A percentile compares a stretch with the other conserved stretches of the same genome.
Conservation (phyloP, 2,113 vertebrate genomes). For the Psittacula cyanocephala region DNA sequence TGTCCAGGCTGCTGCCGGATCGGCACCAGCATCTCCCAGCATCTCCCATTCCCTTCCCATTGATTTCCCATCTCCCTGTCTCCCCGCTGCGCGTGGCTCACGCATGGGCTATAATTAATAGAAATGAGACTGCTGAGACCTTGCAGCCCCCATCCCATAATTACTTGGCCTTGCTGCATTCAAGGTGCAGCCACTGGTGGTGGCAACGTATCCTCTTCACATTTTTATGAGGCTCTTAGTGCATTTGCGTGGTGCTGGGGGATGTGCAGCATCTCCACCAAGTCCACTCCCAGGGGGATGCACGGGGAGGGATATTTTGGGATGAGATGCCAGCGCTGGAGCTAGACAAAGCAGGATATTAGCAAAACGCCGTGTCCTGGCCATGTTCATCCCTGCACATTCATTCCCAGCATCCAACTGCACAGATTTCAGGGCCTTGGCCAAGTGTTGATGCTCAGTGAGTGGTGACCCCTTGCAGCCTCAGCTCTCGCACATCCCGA, state of each 20-base stretch:
- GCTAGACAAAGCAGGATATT: slow-evolving; percentile 11
- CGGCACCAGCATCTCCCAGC: background rate
- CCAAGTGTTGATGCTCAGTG: background rate
- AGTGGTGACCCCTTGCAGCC: background rate
- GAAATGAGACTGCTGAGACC: slow-evolving; percentile 45
- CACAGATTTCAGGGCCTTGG: background rate
- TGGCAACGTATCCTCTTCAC: background rate
- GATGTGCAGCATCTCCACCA: background rate
- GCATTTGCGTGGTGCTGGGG: background rate
- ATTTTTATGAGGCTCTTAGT: slow-evolving; percentile 52
- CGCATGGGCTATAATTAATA: background rate
- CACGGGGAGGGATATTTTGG: slow-evolving; percentile 9
- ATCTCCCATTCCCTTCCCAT: background rate
- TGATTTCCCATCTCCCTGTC: background rate
- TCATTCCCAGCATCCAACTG: background rate
- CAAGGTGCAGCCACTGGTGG: background rate
- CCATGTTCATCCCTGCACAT: rapidly evolving
- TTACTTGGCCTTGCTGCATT: slow-evolving; percentile 11
- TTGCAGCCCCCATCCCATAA: slow-evolving; percentile 28
- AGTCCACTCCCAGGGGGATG: background rate
- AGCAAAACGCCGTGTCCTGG: background rate
- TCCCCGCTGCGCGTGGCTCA: background rate
- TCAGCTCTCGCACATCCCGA: background rate
- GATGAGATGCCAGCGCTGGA: background rate
- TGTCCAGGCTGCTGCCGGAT: background rate